These are phyloP conservation scores for Selene dorsalis DNA, from an alignment of 2,797 vertebrate species.

Conservation along the genomic window DNA sequence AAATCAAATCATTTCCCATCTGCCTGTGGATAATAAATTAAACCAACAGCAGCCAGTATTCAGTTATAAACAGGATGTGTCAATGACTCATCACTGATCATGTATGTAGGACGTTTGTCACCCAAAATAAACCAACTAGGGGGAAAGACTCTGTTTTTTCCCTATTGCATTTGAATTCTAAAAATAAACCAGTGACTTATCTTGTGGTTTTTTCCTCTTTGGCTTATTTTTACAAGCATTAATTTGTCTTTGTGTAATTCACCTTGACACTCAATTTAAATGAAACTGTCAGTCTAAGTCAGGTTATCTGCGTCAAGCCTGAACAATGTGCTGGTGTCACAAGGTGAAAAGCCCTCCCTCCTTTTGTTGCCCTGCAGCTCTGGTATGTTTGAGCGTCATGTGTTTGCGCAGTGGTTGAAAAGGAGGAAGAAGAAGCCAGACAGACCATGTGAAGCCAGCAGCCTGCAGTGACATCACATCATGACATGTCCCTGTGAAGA, in stretches of 20 bases:
- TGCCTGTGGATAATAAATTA: neutral
- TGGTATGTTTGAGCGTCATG: conserved; percentile 60
- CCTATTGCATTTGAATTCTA: conserved; percentile 11
- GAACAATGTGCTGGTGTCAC: conserved; percentile 14
- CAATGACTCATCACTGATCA: conserved; percentile 40
- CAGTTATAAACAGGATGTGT: neutral
- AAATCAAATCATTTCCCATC: neutral
- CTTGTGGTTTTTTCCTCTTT: neutral
- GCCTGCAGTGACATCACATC: conserved; percentile 69
- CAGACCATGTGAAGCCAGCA: conserved; percentile 43
- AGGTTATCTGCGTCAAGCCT: conserved; percentile 31
- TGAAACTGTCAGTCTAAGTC: conserved; percentile 8
- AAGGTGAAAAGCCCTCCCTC: conserved; percentile 32
- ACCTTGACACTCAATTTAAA: neutral
- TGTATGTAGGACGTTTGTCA: conserved; percentile 29
- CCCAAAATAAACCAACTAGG: conserved; percentile 11
- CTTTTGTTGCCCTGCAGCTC: conserved; percentile 37
- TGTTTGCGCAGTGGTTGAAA: conserved; percentile 37
- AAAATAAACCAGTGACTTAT: conserved; percentile 48
- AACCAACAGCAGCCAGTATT: neutral
- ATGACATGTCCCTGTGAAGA: conserved; percentile 46
- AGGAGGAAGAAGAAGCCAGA: conserved; percentile 52
- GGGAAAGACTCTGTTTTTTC: conserved; percentile 48
- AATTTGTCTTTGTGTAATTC: neutral
- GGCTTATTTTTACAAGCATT: neutral